A percentile compares a stretch with the other conserved stretches of the same genome.
Evolutionary conservation across 2,888 invertebrate genomes (phyloP).

Genomic region (Chloroclystis v-ata): DNA sequence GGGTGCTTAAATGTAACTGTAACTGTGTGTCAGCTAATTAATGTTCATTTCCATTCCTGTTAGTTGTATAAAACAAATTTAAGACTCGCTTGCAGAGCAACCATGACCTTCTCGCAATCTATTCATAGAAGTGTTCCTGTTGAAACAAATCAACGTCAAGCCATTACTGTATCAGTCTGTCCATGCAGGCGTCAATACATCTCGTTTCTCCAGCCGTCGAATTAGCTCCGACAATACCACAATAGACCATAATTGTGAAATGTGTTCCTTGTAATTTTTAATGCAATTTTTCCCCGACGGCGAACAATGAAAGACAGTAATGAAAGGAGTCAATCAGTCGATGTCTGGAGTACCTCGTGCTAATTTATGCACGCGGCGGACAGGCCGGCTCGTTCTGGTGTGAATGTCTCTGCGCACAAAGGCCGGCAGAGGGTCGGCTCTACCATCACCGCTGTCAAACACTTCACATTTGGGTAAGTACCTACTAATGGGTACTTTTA

Average conservation of each 20-base stretch:
- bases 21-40: no score
- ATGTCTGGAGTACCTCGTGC: conserved; percentile 62
- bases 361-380: conserved; percentile 63
- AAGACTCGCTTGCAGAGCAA: neutral
- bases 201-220: conserved; percentile 49
- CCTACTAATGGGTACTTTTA: conserved; percentile 16
- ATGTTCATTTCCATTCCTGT: no score
- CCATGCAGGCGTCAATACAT: conserved; percentile 61
- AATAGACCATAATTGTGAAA: conserved; percentile 79
- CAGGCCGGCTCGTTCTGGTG: conserved; percentile 34
- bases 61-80: no score
- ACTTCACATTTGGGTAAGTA: conserved; percentile 10
- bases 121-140: conserved; percentile 45
- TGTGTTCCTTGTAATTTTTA: conserved; percentile 66
- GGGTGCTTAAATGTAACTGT: no score
- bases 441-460: conserved; percentile 26
- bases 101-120: neutral
- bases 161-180: conserved; percentile 56
- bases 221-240: conserved; percentile 70
- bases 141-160: conserved; percentile 67
- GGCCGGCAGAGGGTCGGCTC: conserved; percentile 31
- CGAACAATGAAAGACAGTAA: conserved; percentile 72
- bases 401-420: conserved; percentile 54
- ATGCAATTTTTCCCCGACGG: conserved; percentile 66
- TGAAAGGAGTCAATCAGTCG: conserved; percentile 77